phyloP scores from a whole-genome alignment of 2,113 vertebrate genomes.

The Catharus bicknelli region DNA sequence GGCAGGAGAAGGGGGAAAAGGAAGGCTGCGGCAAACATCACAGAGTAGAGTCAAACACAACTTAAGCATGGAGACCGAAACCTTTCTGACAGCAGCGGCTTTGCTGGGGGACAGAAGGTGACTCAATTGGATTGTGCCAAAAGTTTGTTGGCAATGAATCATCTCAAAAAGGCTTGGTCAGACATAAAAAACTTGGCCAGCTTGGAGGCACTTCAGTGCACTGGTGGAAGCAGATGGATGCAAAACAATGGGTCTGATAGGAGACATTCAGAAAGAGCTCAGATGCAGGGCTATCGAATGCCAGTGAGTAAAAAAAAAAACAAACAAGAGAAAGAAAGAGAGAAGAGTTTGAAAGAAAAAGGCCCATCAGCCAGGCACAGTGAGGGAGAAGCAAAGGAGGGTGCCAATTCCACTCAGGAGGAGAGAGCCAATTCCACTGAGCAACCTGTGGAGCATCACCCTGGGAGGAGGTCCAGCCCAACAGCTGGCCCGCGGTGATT shows the following conservation, averaged over 20 bases:
- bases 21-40: constrained; percentile 35
- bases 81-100: constrained; percentile 40
- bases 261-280: constrained; percentile 49
- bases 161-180: background rate
- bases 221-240: constrained; percentile 52
- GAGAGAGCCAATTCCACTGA: constrained; percentile 73
- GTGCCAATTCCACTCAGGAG: constrained; percentile 64
- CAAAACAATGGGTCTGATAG: constrained; percentile 45
- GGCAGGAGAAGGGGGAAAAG: background rate
- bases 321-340: constrained; percentile 4
- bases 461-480: background rate
- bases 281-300: background rate
- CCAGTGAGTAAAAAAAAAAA: constrained; percentile 17
- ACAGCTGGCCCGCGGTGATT: background rate
- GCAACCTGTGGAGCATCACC: background rate
- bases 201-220: constrained; percentile 7
- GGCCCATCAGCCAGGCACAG: constrained; percentile 39
- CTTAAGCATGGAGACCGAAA: constrained; percentile 65
- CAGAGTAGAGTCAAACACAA: constrained; percentile 66
- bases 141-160: constrained; percentile 47
- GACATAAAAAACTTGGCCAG: background rate
- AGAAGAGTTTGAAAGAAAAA: constrained; percentile 38
- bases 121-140: background rate
- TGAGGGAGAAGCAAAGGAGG: constrained; percentile 46
- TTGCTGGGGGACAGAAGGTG: background rate